Conservation (phyloP, 1,140 invertebrate species). For the Cheumatopsyche charites region DNA sequence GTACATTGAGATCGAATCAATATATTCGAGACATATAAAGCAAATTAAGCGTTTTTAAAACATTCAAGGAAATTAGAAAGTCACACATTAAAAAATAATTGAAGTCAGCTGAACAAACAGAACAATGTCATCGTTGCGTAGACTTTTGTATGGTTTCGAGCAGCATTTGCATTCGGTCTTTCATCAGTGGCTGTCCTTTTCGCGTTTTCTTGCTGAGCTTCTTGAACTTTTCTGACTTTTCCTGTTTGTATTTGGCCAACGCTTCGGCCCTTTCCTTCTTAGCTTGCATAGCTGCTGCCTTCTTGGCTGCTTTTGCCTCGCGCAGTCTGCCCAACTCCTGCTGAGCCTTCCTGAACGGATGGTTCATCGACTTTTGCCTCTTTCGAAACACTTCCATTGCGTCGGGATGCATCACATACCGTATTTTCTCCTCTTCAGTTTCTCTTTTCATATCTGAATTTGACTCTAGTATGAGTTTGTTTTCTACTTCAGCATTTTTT, state of each 20-base stretch:
- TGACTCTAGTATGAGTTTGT: neutral
- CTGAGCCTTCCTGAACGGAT: constrained; percentile 62
- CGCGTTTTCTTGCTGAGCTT: constrained; percentile 73
- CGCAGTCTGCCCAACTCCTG: constrained; percentile 62
- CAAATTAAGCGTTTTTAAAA: no score
- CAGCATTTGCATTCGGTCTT: constrained; percentile 71
- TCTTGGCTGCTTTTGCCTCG: constrained; percentile 63
- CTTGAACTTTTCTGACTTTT: constrained; percentile 69
- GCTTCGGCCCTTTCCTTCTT: constrained; percentile 67
- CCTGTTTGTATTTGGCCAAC: constrained; percentile 68
- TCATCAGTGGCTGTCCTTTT: constrained; percentile 81
- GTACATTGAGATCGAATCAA: no score
- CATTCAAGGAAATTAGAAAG: no score
- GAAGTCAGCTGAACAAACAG: no score
- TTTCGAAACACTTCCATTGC: constrained; percentile 50
- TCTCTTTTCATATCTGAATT: no score
- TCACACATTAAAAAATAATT: no score
- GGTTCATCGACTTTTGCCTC: constrained; percentile 29
- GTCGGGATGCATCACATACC: constrained; percentile 58
- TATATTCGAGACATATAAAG: no score
- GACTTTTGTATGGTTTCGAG: constrained; percentile 67
- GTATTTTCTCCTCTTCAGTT: constrained; percentile 49
- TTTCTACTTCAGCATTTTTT: neutral
- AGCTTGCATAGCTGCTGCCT: constrained; percentile 57
- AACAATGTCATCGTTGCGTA: no score